Conservation (phyloP, 2,797 vertebrate species). For the Hoplostethus mediterraneus region DNA sequence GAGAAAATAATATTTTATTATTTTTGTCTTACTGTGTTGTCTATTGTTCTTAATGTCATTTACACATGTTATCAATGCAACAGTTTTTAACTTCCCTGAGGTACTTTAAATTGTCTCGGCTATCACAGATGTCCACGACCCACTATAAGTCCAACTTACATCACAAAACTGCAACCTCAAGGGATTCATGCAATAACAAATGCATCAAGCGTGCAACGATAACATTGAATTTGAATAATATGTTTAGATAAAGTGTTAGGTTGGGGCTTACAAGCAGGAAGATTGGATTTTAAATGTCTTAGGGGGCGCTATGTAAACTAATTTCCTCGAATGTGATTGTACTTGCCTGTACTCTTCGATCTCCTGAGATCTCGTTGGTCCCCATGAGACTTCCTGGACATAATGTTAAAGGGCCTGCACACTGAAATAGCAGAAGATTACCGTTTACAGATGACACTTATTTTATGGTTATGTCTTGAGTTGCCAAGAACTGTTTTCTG, state of each 20-base stretch:
- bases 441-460: slow-evolving; percentile 17
- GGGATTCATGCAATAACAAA: slow-evolving; percentile 61
- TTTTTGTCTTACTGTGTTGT: slow-evolving; percentile 9
- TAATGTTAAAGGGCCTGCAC: slow-evolving; percentile 36
- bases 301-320: slow-evolving; percentile 51
- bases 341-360: slow-evolving; percentile 46
- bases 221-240: slow-evolving; percentile 59
- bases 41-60: slow-evolving; percentile 20
- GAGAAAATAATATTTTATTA: slow-evolving; percentile 3
- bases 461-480: background rate
- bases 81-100: slow-evolving; percentile 28
- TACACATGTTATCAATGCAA: slow-evolving; percentile 29
- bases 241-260: slow-evolving; percentile 66
- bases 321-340: slow-evolving; percentile 67
- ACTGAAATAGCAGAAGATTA: slow-evolving; percentile 19
- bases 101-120: slow-evolving; percentile 43
- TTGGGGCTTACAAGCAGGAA: slow-evolving; percentile 40
- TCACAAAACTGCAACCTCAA: slow-evolving; percentile 57
- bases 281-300: slow-evolving; percentile 56
- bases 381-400: slow-evolving; percentile 48
- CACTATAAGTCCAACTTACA: slow-evolving; percentile 15
- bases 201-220: slow-evolving; percentile 48
- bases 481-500: slow-evolving; percentile 14
- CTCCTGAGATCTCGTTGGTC: slow-evolving; percentile 53
- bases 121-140: slow-evolving; percentile 52